Percentiles rank a stretch among this genome's conserved stretches.
These are phyloP conservation scores for Euschistus heros DNA, from an alignment of 1,140 invertebrate species.

Conservation along the genomic window DNA sequence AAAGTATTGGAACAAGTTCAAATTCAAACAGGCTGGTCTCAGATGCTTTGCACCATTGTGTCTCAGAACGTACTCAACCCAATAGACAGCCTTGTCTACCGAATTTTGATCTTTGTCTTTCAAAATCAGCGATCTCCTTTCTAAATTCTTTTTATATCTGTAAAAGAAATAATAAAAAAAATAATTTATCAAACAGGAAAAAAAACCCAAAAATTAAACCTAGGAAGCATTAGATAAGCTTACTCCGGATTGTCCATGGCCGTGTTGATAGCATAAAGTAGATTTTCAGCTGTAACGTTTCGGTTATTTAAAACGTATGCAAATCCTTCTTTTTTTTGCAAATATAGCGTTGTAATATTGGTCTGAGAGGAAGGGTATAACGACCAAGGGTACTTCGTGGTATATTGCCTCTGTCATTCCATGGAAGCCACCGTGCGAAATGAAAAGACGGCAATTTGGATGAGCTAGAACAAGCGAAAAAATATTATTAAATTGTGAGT, in stretches of 20 bases:
- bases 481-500: too few species aligned
- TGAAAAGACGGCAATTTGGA: constrained; percentile 38
- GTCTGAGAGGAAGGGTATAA: constrained; percentile 54
- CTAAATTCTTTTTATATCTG: constrained; percentile 34
- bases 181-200: too few species aligned
- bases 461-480: too few species aligned
- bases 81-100: constrained; percentile 36
- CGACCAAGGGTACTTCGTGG: constrained; percentile 55
- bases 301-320: constrained; percentile 24
- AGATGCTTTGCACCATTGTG: constrained; percentile 36
- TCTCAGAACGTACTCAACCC: constrained; percentile 39
- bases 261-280: constrained; percentile 25
- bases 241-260: not conserved
- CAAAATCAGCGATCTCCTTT: constrained; percentile 34
- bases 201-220: not conserved
- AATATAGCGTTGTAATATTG: constrained; percentile 38
- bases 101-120: constrained; percentile 36
- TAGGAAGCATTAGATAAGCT: not conserved
- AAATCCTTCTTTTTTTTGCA: constrained; percentile 30
- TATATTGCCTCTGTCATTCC: constrained; percentile 60
- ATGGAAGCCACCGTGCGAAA: constrained; percentile 60
- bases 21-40: constrained; percentile 30
- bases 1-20: too few species aligned
- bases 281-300: constrained; percentile 20
- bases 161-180: too few species aligned